phyloP scores from a whole-genome alignment of 2,113 vertebrate genomes.

The Calidris pygmaea region DNA sequence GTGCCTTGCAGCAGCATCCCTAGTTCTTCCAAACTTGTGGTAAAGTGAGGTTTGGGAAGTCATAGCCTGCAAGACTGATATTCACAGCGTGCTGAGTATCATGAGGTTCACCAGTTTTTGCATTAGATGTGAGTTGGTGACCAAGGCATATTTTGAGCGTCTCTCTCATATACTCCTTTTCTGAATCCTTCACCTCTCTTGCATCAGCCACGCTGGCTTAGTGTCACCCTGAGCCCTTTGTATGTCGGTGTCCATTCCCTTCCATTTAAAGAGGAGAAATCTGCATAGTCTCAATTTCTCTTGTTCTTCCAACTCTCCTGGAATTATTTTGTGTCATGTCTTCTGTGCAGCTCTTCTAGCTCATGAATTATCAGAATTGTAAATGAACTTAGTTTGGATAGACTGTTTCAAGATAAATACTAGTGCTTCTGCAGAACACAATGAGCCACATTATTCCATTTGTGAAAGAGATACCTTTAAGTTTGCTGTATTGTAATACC shows the following conservation, averaged over 20 bases:
- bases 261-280: neutral
- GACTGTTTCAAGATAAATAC: neutral
- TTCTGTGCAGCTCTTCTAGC: neutral
- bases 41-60: neutral
- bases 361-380: neutral
- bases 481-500: neutral
- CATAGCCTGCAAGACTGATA: accelerated
- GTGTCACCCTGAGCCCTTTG: neutral
- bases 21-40: neutral
- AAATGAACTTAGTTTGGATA: neutral
- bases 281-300: neutral
- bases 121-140: neutral
- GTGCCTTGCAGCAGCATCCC: neutral
- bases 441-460: neutral
- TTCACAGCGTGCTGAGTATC: neutral
- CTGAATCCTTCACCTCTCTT: neutral
- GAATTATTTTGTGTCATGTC: neutral
- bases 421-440: neutral
- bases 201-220: neutral
- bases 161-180: neutral
- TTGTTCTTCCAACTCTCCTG: neutral
- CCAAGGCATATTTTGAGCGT: neutral
- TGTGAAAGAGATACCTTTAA: neutral
- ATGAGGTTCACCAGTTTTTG: neutral
- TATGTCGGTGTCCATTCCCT: neutral